Evolutionary conservation across 2,888 invertebrate species (phyloP).

Genomic region (Trachelus troglodyta): DNA sequence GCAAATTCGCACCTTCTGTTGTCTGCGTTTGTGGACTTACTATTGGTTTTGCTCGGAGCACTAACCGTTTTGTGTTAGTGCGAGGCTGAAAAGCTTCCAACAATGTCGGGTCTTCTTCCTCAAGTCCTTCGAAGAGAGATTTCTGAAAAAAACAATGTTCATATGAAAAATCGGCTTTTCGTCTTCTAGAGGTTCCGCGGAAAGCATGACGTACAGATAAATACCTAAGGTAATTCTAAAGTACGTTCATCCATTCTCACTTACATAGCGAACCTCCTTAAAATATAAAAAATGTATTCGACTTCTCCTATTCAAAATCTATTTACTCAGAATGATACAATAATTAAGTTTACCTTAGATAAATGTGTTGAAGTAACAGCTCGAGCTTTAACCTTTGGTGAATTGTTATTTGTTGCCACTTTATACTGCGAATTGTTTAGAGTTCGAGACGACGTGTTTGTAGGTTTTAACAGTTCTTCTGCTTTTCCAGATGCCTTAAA

Average conservation of each 20-base stretch:
- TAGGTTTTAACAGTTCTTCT: slow-evolving; percentile 78
- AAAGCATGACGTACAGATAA: too few relatives aligned
- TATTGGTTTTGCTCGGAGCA: slow-evolving; percentile 72
- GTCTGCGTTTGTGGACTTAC: neutral
- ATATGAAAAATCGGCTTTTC: too few relatives aligned
- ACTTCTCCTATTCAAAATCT: too few relatives aligned
- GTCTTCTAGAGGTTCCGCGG: too few relatives aligned
- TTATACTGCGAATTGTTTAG: slow-evolving; percentile 72
- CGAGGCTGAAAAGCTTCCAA: slow-evolving; percentile 71
- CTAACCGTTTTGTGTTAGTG: slow-evolving; percentile 79
- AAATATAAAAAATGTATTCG: too few relatives aligned
- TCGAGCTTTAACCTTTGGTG: slow-evolving; percentile 72
- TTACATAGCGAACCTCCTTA: too few relatives aligned
- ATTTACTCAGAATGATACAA: neutral
- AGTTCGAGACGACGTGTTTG: slow-evolving; percentile 78
- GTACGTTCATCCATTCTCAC: too few relatives aligned
- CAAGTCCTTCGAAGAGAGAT: slow-evolving; percentile 87
- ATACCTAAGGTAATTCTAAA: too few relatives aligned
- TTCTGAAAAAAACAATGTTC: slow-evolving; percentile 66
- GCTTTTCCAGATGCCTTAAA: slow-evolving; percentile 69
- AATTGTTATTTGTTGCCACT: slow-evolving; percentile 69
- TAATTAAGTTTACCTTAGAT: slow-evolving; percentile 58
- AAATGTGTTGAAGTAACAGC: slow-evolving; percentile 57
- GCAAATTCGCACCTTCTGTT: neutral
- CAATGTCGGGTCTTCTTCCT: slow-evolving; percentile 79